Evolutionary conservation across 1,140 invertebrate genomes (phyloP), one percentile per base, ranked within the genome.

Genomic region (Tyrophagus putrescentiae): DNA sequence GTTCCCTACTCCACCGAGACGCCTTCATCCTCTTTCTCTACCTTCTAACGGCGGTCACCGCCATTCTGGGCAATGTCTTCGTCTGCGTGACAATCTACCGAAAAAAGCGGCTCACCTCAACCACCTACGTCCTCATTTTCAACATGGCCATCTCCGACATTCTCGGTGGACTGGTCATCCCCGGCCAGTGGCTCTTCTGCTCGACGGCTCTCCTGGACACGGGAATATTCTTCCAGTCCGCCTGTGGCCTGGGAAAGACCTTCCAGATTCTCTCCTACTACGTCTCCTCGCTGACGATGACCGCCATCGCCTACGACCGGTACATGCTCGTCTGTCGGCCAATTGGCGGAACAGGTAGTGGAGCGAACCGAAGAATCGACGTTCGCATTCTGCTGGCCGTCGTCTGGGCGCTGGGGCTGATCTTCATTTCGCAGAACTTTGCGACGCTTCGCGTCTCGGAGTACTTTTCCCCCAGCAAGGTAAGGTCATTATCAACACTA

Each of bases 111-210:
- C 64, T 73, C 34, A 69, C 70, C 41, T 72, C 85, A 0, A 84
- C 89, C 0, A 90, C 86, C 1, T 90, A 90, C 67, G 85, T 83
- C 67, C 87, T 89, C 68, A 88, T 90, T 62, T 80, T 82, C 62
- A 90, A 89, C 70, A 72, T 91, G 57, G 85, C 87, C 0, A 72
- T 89, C 7, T 85, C 85, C 23, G 87, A 91, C 68, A 48, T 57
- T n/a, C 28, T 57, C 13, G 56, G 56, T 21, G 56, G 56, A 33
- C 16, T 57, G 16, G 56, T 57, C 11, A 57, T 57, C 25, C 56
- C 56, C 7, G 7, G n/a, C 7, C 56, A 57, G 31, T 57, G 56
- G 56, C 28, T 57, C 16, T 57, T 57, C 32, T 57, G 56, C 27
- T 57, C 56, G 9, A 52, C 56, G 11, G 13, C 16, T 23, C 9